Evolutionary conservation across 2,888 invertebrate genomes (phyloP), one percentile per base, ranked within the genome.

Genomic region (Melipona beecheii): DNA sequence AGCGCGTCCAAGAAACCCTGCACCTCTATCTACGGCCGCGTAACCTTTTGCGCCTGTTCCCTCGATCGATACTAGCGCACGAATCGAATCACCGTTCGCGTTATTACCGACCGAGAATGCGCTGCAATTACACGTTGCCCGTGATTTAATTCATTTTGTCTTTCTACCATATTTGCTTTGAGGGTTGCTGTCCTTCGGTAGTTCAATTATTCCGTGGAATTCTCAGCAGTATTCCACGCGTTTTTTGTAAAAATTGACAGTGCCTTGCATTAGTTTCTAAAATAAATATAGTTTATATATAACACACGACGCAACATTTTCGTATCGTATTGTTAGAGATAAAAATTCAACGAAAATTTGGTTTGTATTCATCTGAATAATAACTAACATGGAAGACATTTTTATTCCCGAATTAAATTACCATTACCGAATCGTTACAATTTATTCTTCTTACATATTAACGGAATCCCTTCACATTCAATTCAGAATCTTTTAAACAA

Each of bases 1-100:
- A 72, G 62, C 83, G 70, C 73, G 68, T 65, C 66, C 75, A 75
- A 81, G 77, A 72, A 87, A 79, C 65, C 77, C 73, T 24, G 71
- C 82, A 68, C 82, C 75, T 75, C 72, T 69, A 72, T 71, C 80
- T 84, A 75, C 80, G 60, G n/a, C 78, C 54, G 58, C 49, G 75
- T 75, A 72, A 87, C 70, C 78, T 73, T 79, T 82, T 36, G 56
- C 70, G 66, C 52, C 31, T 68, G 31, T 13, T 49, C 72, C 60
- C 70, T 89, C 78, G 79, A 88, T 88, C 87, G 87, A 89, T 89
- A 84, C 49, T 36, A 5, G 4, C 49, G 69, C 64, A 31, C 19
- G n/a, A 50, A 13, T 31, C 64, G 27, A 31, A 43, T 58, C 75
- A 9, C 31, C 24, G 21, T 19, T 75, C 36, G 21, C 66, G n/a